phyloP scores from a whole-genome alignment of 1,140 invertebrate genomes.

The Drosophila aff. region DNA sequence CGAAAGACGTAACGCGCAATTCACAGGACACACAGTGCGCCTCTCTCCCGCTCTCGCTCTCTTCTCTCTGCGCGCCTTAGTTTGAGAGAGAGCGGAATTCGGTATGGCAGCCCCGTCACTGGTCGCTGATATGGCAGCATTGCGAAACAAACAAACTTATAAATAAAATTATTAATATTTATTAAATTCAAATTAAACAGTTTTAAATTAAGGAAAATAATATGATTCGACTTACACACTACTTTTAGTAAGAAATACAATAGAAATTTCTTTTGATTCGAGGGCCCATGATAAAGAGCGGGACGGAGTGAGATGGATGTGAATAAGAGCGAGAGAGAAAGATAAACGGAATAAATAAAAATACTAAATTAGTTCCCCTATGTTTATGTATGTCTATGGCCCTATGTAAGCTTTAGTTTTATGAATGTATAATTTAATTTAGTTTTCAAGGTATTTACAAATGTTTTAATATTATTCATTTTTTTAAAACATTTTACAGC shows the following conservation, averaged over 20 bases:
- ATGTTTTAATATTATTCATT: background rate
- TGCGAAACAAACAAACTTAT: background rate
- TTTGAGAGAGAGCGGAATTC: background rate
- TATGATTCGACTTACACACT: background rate
- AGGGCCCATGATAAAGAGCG: background rate
- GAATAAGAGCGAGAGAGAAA: slow-evolving; percentile 11
- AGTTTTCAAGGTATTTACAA: background rate
- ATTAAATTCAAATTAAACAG: no score
- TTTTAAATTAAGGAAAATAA: background rate
- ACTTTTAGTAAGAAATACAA: no score
- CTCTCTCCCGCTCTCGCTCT: background rate
- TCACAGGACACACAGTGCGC: slow-evolving; percentile 28
- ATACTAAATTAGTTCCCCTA: background rate
- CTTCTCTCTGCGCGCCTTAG: background rate
- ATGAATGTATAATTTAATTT: background rate
- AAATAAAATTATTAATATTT: background rate
- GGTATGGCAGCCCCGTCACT: no score
- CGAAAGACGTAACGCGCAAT: slow-evolving; percentile 24
- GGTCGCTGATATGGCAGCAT: no score
- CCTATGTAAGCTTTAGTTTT: no score
- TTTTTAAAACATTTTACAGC: background rate
- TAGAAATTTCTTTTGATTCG: background rate
- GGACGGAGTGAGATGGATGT: background rate
- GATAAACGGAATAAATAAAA: background rate
- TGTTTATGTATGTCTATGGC: no score